phyloP scores from a whole-genome alignment of 2,797 vertebrate species.

The Eulemur mongoz region DNA sequence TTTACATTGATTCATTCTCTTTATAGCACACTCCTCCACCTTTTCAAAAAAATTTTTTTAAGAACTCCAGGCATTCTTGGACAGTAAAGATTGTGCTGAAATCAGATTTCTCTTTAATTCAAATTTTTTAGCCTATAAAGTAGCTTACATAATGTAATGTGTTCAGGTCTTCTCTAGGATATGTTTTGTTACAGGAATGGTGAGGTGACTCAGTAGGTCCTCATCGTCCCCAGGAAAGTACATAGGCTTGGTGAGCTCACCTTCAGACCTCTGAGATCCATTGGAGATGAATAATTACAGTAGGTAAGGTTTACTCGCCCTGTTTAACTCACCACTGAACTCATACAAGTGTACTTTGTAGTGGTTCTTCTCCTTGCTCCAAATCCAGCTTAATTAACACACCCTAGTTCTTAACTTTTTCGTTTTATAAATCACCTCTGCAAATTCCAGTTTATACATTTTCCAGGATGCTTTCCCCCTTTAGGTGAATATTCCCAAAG shows the following conservation, averaged over 20 bases:
- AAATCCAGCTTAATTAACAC: background rate
- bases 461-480: background rate
- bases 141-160: background rate
- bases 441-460: background rate
- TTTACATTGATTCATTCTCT: background rate
- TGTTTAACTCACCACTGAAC: background rate
- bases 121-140: background rate
- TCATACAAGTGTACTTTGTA: background rate
- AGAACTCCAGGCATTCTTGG: background rate
- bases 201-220: background rate
- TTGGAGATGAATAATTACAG: background rate
- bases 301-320: background rate
- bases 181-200: background rate
- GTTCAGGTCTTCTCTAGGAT: background rate
- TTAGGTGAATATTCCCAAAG: background rate
- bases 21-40: background rate
- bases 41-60: background rate
- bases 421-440: background rate
- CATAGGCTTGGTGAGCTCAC: background rate
- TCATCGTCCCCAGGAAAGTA: background rate
- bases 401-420: background rate
- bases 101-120: background rate
- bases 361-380: background rate
- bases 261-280: background rate
- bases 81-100: background rate